These are phyloP conservation scores for Leptopterna dolabrata DNA, from an alignment of 2,888 invertebrate species.

Conservation along the genomic window DNA sequence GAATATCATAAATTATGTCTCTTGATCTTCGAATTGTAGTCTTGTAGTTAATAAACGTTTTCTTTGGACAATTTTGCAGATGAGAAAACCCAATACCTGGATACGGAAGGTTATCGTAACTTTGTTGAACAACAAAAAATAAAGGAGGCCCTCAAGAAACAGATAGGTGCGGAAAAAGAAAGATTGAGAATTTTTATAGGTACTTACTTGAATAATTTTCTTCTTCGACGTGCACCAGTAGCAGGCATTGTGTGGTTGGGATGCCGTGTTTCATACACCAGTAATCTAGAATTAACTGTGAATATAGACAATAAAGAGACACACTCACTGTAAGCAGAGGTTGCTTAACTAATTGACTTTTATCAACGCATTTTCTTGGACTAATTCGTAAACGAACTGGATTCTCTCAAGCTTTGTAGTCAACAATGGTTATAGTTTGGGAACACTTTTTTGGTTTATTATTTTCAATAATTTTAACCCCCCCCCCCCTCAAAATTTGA, in stretches of 20 bases:
- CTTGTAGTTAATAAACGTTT: neutral
- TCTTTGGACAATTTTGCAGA: slow-evolving; percentile 26
- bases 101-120: slow-evolving; percentile 61
- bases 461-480: too few species aligned
- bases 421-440: too few species aligned
- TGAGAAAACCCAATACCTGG: slow-evolving; percentile 54
- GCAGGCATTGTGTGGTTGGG: neutral
- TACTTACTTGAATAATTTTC: slow-evolving; percentile 48
- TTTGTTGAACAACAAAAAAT: slow-evolving; percentile 60
- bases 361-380: too few species aligned
- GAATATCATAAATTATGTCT: too few species aligned
- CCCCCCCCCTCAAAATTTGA: too few species aligned
- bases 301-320: too few species aligned
- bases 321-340: too few species aligned
- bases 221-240: neutral
- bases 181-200: slow-evolving; percentile 62
- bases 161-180: slow-evolving; percentile 62
- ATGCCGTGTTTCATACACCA: neutral
- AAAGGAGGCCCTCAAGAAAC: slow-evolving; percentile 60
- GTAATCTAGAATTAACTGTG: too few species aligned
- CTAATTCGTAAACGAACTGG: too few species aligned
- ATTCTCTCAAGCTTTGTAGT: too few species aligned
- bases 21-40: neutral
- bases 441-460: too few species aligned
- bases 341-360: too few species aligned